phyloP scores from a whole-genome alignment of 2,113 vertebrate species.

The Upupa epops region DNA sequence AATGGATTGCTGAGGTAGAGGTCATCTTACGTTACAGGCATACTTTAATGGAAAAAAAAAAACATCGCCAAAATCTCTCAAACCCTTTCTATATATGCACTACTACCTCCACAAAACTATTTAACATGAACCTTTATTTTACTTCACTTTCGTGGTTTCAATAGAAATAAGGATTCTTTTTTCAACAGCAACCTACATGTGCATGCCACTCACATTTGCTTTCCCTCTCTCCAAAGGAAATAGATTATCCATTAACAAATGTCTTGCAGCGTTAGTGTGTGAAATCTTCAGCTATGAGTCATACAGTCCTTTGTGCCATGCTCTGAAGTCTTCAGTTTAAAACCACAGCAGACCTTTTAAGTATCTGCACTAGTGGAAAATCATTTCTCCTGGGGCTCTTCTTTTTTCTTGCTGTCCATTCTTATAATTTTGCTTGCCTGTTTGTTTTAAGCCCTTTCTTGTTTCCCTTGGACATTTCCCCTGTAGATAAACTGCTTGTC shows the following conservation, averaged over 20 bases:
- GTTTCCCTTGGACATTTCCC: not conserved
- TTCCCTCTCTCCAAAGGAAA: constrained; percentile 29
- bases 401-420: not conserved
- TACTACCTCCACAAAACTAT: not conserved
- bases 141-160: not conserved
- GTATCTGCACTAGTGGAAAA: constrained; percentile 8
- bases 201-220: not conserved
- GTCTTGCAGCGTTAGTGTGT: constrained; percentile 7
- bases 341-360: constrained; percentile 7
- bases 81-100: not conserved
- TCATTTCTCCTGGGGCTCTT: not conserved
- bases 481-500: not conserved
- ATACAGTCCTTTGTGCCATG: constrained; percentile 10
- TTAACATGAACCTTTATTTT: not conserved
- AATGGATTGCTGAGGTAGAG: not conserved
- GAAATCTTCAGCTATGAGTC: constrained; percentile 47
- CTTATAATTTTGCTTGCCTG: not conserved
- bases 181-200: not conserved
- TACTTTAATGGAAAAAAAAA: not conserved
- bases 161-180: not conserved
- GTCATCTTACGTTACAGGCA: not conserved
- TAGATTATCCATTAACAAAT: constrained; percentile 54
- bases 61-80: not conserved
- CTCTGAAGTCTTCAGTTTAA: constrained; percentile 8
- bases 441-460: constrained; percentile 12